Base-by-base conservation (phyloP, 2,888 invertebrate species). In the Drosophila neonasuta region DNA sequence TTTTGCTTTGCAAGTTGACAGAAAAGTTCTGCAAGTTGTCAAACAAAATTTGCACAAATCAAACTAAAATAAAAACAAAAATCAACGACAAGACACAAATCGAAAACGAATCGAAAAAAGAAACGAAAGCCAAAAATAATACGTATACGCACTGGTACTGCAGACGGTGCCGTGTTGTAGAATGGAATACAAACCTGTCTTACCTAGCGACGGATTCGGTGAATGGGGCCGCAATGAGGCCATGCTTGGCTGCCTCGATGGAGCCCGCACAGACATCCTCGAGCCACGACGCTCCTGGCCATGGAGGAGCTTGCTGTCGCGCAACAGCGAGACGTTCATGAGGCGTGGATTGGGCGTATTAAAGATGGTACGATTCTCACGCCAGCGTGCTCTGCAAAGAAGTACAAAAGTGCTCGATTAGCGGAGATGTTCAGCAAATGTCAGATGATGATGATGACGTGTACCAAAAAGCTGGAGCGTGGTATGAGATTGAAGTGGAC, bases 281-380 rank as follows among this genome's bases (percentile, higher is more conserved):
- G 96, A 96, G 44, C 96, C 96, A 8, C 96, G 94, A 52, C 96
- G 93, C 86, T 96, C 96, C 91, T 91, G 92, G 48, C 94, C 93
- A 88, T 96, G 96, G 73, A 95, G 91, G 57, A 96, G 91, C 88
- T 96, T 96, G 81, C 95, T 96, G 86, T 96, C 96, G 86, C 95
- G 93, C 85, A 97, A 91, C 79, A 97, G 91, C 3, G 96, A 96
- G 24, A 96, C 97, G 91, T 97, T 97, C 97, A 97, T 97, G 91
- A 97, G 92, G 66, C 97, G 94, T 66, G 97, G 97, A 91, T 97
- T 97, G 30, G 97, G 97, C 54, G 97, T 97, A 91, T 97, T 97
- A 92, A 97, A 97, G 87, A 97, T 97, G 36, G 97, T 96, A 29
- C 97, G 94, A 90, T 96, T 97, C 88, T 97, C 97, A 81, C 95